These are phyloP conservation scores for Metacarcinus magister DNA, from an alignment of 2,888 invertebrate species.

Conservation along the genomic window DNA sequence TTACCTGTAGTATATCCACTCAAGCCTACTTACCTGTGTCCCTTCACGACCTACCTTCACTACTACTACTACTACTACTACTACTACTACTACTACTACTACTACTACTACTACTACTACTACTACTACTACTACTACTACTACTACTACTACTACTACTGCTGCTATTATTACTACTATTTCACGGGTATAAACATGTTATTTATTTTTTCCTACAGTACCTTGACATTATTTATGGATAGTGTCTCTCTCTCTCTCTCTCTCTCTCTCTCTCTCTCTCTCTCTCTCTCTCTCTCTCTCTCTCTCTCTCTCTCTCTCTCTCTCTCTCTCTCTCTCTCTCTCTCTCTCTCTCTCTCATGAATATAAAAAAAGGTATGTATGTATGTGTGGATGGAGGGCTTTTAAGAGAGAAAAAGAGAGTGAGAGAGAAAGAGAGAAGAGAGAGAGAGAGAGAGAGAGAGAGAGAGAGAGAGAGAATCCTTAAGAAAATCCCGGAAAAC, in stretches of 20 bases:
- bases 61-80: conserved; percentile 19
- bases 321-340: conserved; percentile 54
- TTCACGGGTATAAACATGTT: too few relatives aligned
- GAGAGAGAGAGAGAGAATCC: neutral
- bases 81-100: conserved; percentile 17
- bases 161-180: too few relatives aligned
- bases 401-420: neutral
- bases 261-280: conserved; percentile 61
- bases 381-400: neutral
- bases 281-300: conserved; percentile 57
- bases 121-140: neutral
- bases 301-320: conserved; percentile 58
- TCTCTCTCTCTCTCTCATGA: neutral
- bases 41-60: neutral
- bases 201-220: neutral
- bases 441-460: neutral
- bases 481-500: conserved; percentile 12
- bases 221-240: neutral
- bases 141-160: neutral
- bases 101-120: neutral
- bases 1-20: too few relatives aligned
- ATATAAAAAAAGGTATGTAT: neutral
- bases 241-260: neutral
- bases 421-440: neutral
- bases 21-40: too few relatives aligned